phyloP scores from a whole-genome alignment of 2,888 invertebrate genomes.

The Pterostichus madidus region DNA sequence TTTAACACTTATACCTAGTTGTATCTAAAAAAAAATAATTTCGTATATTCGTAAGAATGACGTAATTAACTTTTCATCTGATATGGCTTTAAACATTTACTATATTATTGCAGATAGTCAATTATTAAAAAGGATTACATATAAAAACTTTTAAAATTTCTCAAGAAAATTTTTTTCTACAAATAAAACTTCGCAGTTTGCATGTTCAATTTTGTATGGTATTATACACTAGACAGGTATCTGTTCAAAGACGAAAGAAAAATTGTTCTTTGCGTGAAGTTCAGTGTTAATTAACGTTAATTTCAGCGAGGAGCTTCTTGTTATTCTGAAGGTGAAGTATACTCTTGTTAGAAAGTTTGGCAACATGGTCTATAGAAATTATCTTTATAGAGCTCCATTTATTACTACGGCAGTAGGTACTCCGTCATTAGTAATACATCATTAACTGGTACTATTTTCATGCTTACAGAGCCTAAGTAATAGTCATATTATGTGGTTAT shows the following conservation, averaged over 20 bases:
- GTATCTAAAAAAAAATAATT: too few relatives aligned
- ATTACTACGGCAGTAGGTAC: background rate
- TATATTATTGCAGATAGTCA: too few relatives aligned
- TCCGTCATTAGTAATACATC: slow-evolving; percentile 27
- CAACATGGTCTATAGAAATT: background rate
- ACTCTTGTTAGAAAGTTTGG: slow-evolving; percentile 27
- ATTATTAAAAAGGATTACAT: background rate
- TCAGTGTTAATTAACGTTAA: slow-evolving; percentile 39
- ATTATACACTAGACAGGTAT: background rate
- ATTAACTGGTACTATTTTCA: background rate
- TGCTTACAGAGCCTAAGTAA: background rate
- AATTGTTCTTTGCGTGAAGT: slow-evolving; percentile 26
- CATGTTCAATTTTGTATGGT: background rate
- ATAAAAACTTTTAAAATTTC: background rate
- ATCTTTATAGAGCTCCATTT: slow-evolving; percentile 14
- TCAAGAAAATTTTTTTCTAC: background rate
- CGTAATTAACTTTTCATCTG: too few relatives aligned
- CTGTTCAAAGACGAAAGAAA: slow-evolving; percentile 7
- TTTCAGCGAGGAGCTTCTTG: slow-evolving; percentile 38
- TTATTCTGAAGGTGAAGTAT: slow-evolving; percentile 46
- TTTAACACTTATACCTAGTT: too few relatives aligned
- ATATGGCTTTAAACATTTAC: too few relatives aligned
- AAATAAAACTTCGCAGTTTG: too few relatives aligned
- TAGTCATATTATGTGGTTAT: background rate
- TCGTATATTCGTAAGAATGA: too few relatives aligned